phyloP scores from a whole-genome alignment of 2,888 invertebrate species.

The Clusia tigrina region DNA sequence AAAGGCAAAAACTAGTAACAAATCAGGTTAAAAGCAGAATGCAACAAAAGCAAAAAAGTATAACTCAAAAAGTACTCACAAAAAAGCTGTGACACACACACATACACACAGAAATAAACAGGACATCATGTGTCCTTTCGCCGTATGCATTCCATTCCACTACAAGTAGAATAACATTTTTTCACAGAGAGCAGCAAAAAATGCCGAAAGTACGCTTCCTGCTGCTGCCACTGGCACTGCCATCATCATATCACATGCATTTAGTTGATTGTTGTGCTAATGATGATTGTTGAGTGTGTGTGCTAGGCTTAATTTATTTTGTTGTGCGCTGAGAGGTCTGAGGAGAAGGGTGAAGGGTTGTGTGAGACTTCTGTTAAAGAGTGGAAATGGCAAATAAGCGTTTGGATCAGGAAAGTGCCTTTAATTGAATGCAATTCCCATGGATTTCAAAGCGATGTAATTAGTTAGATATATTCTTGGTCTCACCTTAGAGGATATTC shows the following conservation, averaged over 20 bases:
- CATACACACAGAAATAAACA: background rate
- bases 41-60: background rate
- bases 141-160: too few species aligned
- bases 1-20: background rate
- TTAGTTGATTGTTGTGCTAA: slow-evolving; percentile 13
- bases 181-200: background rate
- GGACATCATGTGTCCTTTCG: too few species aligned
- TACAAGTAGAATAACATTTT: background rate
- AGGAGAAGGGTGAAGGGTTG: too few species aligned
- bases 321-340: too few species aligned
- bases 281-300: slow-evolving; percentile 4
- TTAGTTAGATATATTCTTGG: too few species aligned
- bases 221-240: background rate
- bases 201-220: background rate
- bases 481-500: too few species aligned
- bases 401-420: too few species aligned
- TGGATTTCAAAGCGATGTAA: too few species aligned
- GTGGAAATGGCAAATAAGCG: too few species aligned
- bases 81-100: background rate
- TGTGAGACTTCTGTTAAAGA: too few species aligned
- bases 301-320: too few species aligned
- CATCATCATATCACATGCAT: background rate
- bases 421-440: too few species aligned
- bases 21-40: background rate
- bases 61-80: background rate